Base-by-base conservation (phyloP, 2,113 vertebrate genomes). In the Vulpes vulpes region DNA sequence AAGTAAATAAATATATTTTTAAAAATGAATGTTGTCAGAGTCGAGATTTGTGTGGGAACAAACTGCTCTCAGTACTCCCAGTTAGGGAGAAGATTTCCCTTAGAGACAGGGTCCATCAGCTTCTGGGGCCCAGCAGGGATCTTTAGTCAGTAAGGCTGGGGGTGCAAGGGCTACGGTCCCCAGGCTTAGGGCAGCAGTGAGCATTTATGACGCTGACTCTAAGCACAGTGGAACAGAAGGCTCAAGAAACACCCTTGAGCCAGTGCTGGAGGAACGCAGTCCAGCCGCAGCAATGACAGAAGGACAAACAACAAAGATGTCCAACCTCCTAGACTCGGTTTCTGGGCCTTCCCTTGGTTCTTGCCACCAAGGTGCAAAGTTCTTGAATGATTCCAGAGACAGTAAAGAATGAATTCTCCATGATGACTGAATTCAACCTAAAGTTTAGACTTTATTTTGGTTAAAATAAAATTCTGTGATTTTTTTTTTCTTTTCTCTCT, bases 131-230 rank as follows among this genome's bases (percentile, higher is more conserved):
- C 23, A 11, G 6, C 11, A 57, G 49, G 60, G 20, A 19, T 35
- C 25, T 17, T 60, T 6, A 53, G 0, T 30, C 17, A 15, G 4
- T 16, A 30, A 49, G 12, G 3, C 10, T 3, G 10, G 12, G 2
- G 3, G 3, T 1, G 6, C 11, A 14, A 19, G 16, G 10, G 3
- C 9, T 19, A 22, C 12, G 0, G 4, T 1, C 3, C 4, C 17
- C 10, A 32, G 27, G 27, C 2, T n/a, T 43, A 6, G 32, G 55
- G 57, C 67, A 23, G 32, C 55, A 59, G 49, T 17, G 19, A 55
- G 16, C 0, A 0, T 53, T 55, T 27, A 43, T 27, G 49, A 38
- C 3, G 27, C 10, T 4, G 1, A 73, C 7, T n/a, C 9, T 10
- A 59, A 6, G 25, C 27, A 16, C 4, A 6, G 27, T 17, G 57